A percentile compares a stretch with the other conserved stretches of the same genome.
Evolutionary conservation across 1,140 invertebrate genomes (phyloP).

Genomic region (Drosophila rhopaloa): DNA sequence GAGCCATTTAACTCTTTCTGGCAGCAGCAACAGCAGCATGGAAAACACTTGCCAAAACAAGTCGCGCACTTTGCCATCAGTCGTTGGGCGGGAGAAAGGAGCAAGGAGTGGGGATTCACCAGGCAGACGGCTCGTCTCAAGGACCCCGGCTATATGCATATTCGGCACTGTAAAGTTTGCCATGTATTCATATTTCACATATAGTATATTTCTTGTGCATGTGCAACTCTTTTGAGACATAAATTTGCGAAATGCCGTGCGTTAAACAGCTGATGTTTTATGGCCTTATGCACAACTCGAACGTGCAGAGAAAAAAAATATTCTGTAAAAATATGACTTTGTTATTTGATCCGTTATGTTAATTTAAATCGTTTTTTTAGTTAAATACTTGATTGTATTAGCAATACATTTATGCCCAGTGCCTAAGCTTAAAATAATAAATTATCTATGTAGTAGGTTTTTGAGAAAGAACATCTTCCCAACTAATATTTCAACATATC

Average conservation of each 20-base stretch:
- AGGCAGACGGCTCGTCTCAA: conserved; percentile 51
- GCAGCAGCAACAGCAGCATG: conserved; percentile 9
- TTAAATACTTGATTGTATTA: too few species aligned
- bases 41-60: conserved; percentile 75
- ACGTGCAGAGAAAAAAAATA: conserved; percentile 10
- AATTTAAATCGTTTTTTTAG: too few species aligned
- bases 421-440: too few species aligned
- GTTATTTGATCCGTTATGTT: too few species aligned
- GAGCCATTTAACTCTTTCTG: conserved; percentile 45
- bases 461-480: too few species aligned
- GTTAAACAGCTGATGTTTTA: conserved; percentile 77
- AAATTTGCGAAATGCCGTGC: conserved; percentile 69
- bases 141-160: conserved; percentile 42
- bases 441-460: too few species aligned
- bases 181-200: conserved; percentile 36
- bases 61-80: conserved; percentile 55
- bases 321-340: too few species aligned
- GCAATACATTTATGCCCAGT: too few species aligned
- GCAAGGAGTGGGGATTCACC: conserved; percentile 6
- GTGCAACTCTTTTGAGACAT: conserved; percentile 66
- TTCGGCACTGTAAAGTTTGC: conserved; percentile 30
- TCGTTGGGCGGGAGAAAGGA: conserved; percentile 2
- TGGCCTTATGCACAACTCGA: conserved; percentile 41
- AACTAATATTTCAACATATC: too few species aligned
- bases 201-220: conserved; percentile 27